These are phyloP conservation scores for Terebella lapidaria DNA, from an alignment of 2,888 invertebrate species.

Conservation along the genomic window DNA sequence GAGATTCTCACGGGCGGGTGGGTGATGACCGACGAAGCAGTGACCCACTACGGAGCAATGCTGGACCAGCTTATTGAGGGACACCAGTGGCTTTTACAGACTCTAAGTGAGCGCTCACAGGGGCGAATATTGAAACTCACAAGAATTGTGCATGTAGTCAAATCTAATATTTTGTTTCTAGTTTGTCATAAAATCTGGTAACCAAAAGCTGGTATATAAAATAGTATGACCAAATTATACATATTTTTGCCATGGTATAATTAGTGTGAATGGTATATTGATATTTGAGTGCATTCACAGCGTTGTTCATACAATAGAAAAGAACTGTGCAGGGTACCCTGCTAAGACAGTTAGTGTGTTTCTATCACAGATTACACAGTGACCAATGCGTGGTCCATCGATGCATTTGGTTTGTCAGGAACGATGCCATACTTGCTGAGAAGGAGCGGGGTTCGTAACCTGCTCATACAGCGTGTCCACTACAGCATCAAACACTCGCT, in stretches of 20 bases:
- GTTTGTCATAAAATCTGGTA: no score
- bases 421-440: constrained; percentile 21
- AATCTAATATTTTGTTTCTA: no score
- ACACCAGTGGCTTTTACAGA: constrained; percentile 23
- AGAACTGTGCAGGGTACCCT: no score
- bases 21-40: constrained; percentile 28
- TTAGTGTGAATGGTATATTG: no score
- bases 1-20: constrained; percentile 27
- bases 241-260: no score
- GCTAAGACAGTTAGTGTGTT: no score
- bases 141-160: no score
- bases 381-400: constrained; percentile 21
- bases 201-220: no score
- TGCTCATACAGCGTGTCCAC: constrained; percentile 24
- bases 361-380: constrained; percentile 17
- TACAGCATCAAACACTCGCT: constrained; percentile 78
- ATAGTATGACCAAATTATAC: no score
- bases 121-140: background rate
- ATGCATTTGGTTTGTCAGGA: constrained; percentile 26
- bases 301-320: no score
- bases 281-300: no score
- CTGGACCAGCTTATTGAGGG: constrained; percentile 24
- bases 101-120: constrained; percentile 17
- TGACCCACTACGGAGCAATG: constrained; percentile 18
- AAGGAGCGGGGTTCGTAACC: constrained; percentile 15